Evolutionary conservation across 2,113 vertebrate species (phyloP).

Genomic region (Talpa occidentalis): DNA sequence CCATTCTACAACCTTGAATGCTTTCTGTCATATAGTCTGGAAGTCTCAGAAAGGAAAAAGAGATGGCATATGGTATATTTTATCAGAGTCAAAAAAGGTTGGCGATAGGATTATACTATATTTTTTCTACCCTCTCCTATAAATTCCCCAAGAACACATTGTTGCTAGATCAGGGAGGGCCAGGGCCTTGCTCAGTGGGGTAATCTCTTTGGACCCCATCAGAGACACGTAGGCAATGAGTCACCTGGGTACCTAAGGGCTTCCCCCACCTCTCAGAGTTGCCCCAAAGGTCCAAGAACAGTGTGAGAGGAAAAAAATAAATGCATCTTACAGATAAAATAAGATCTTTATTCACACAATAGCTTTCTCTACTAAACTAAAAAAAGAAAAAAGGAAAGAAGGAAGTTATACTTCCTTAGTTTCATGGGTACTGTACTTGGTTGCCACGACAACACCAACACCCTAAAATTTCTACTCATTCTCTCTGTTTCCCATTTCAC

Average conservation of each 20-base stretch:
- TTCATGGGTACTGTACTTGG: background rate
- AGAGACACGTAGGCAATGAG: background rate
- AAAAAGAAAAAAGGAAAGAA: background rate
- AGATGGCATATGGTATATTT: background rate
- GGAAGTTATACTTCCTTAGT: background rate
- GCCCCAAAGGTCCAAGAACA: background rate
- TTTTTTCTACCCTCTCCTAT: background rate
- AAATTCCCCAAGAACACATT: background rate
- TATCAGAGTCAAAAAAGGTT: background rate
- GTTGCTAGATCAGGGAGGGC: background rate
- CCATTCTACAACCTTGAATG: background rate
- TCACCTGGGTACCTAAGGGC: background rate
- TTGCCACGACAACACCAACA: slow-evolving; percentile 10
- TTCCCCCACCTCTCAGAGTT: background rate
- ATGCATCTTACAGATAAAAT: background rate
- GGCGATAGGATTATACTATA: background rate
- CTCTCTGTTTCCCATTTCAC: background rate
- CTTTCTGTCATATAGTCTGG: background rate
- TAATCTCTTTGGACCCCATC: background rate
- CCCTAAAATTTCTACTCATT: background rate
- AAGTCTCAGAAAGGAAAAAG: background rate
- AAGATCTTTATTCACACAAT: background rate
- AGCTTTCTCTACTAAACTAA: background rate
- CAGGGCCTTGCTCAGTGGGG: background rate
- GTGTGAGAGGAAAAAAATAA: background rate